Base-by-base conservation (phyloP, 2,113 vertebrate species). In the Urocitellus parryii region DNA sequence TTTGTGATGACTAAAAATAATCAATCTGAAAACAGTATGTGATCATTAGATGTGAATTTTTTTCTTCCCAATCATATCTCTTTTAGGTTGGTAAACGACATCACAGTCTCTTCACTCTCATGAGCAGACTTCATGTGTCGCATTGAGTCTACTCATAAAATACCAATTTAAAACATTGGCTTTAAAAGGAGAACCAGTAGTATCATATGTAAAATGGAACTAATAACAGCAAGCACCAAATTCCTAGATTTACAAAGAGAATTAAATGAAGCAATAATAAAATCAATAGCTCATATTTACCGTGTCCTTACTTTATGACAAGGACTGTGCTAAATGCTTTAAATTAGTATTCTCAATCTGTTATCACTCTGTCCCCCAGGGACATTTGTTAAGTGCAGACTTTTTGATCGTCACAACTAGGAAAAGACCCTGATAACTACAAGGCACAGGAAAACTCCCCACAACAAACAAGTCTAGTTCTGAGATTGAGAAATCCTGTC, bases 1-100 rank as follows among this genome's bases (percentile, higher is more conserved):
- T 56, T 51, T 88, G 32, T 72, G 27, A 96, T 27, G 39, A 65
- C 76, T 72, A 42, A 37, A 96, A 94, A 88, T 70, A 51, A 84
- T 83, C 79, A 81, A n/a, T 83, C 42, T 72, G 48, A 73, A 24
- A 18, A 63, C 29, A 91, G 70, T 17, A 32, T 20, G 8, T 80
- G 74, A 90, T 61, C 53, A 56, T 48, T 42, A 74, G 11, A 22
- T 61, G 45, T 1, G n/a, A 70, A 42, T 63, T 90, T 53, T 45
- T 32, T 58, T 78, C 88, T 74, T n/a, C 51, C 87, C 25, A 2
- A 51, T 70, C 42, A 61, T 12, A 29, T 63, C n/a, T 65, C 51
- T 27, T 81, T 78, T 37, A 87, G 53, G 76, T 25, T 88, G 56
- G n/a, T 79, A 29, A 88, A 58, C 32, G 87, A 8, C n/a, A 63